phyloP scores from a whole-genome alignment of 2,113 vertebrate genomes.

The Tragelaphus scriptus region DNA sequence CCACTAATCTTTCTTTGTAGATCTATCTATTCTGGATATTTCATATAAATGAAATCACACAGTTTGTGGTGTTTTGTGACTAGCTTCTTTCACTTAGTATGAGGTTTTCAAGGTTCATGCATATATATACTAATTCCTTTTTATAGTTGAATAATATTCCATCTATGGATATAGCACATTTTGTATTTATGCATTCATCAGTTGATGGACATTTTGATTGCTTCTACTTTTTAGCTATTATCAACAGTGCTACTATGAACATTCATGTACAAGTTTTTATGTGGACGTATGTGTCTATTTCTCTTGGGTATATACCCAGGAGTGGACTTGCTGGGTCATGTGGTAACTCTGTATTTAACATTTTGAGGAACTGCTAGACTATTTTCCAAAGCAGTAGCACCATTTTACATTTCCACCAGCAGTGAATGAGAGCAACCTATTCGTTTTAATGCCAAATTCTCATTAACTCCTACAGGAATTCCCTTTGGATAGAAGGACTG shows the following conservation, averaged over 20 bases:
- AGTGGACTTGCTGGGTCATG: not conserved
- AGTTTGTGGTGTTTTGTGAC: not conserved
- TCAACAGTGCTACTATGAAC: not conserved
- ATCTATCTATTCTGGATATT: not conserved
- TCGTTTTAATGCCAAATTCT: slow-evolving; percentile 22
- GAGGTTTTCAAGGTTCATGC: not conserved
- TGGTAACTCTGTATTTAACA: not conserved
- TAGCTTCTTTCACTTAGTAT: not conserved
- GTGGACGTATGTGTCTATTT: not conserved
- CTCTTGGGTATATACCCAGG: not conserved
- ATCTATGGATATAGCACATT: not conserved
- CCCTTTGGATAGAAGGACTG: not conserved
- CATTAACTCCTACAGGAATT: not conserved
- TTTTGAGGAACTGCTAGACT: not conserved
- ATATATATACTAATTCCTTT: not conserved
- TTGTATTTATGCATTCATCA: not conserved
- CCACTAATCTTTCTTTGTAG: not conserved
- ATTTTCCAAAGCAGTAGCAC: slow-evolving; percentile 1
- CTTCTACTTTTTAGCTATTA: not conserved
- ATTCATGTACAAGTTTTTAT: not conserved
- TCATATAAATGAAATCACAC: not conserved
- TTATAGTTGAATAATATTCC: not conserved
- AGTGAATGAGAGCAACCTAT: not conserved
- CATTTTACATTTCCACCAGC: not conserved
- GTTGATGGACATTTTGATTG: not conserved